phyloP scores from a whole-genome alignment of 1,140 invertebrate species.

The Cryptotermes secundus region DNA sequence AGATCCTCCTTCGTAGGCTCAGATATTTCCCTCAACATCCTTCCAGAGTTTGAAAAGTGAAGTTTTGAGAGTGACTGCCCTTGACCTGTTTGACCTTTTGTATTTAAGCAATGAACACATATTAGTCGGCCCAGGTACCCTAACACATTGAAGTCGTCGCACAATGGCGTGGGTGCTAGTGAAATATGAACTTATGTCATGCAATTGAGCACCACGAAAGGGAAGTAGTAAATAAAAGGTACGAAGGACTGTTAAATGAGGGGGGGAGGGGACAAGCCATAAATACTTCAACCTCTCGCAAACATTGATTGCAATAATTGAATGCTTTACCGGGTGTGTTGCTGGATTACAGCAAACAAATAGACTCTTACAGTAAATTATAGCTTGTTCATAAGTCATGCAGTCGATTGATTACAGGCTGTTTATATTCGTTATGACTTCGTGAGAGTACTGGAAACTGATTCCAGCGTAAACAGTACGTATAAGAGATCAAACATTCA shows the following conservation, averaged over 20 bases:
- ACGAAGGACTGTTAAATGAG: neutral
- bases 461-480: too few relatives aligned
- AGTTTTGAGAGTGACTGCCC: neutral
- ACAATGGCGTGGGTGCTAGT: neutral
- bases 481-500: too few relatives aligned
- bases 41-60: too few relatives aligned
- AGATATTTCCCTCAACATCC: too few relatives aligned
- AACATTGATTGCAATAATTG: conserved; percentile 11
- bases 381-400: conserved; percentile 8
- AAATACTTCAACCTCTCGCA: neutral
- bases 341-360: neutral
- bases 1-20: too few relatives aligned
- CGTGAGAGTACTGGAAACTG: neutral
- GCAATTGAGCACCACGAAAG: neutral
- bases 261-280: neutral
- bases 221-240: neutral
- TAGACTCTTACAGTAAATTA: neutral
- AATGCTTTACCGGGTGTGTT: conserved; percentile 1
- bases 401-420: neutral
- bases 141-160: neutral
- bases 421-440: neutral
- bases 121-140: neutral
- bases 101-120: neutral
- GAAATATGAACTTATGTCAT: neutral
- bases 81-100: neutral